Evolutionary conservation across 2,797 vertebrate genomes (phyloP).

Genomic region (Ibycter americanus): DNA sequence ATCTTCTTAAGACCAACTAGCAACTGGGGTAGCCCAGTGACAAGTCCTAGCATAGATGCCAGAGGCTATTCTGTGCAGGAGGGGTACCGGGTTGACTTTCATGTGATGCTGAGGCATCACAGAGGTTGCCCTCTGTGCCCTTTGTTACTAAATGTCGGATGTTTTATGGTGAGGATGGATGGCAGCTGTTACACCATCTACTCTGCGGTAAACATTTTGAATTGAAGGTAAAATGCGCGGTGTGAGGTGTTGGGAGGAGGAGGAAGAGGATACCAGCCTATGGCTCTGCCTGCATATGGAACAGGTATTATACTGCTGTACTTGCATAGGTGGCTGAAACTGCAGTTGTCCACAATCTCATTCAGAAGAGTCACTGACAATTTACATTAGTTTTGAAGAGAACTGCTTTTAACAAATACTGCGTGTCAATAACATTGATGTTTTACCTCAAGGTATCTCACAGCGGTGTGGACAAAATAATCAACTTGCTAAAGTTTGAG

Average conservation of each 20-base stretch:
- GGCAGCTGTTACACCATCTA: not conserved
- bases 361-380: not conserved
- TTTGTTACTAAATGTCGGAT: accelerated
- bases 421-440: not conserved
- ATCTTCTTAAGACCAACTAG: not conserved
- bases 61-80: not conserved
- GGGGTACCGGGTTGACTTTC: too few species aligned
- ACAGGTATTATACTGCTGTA: not conserved
- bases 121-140: not conserved
- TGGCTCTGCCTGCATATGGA: not conserved
- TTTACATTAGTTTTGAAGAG: not conserved
- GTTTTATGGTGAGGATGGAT: accelerated
- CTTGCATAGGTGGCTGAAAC: not conserved
- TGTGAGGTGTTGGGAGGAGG: accelerated
- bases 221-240: not conserved
- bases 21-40: not conserved
- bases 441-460: not conserved
- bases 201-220: not conserved
- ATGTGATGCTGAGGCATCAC: too few species aligned
- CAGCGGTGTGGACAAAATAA: not conserved
- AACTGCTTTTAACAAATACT: not conserved
- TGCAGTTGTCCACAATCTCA: not conserved
- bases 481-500: not conserved
- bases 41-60: not conserved
- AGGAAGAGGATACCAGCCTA: not conserved